Evolutionary conservation across 2,888 invertebrate species (phyloP).

Genomic region (Andrena camellia): DNA sequence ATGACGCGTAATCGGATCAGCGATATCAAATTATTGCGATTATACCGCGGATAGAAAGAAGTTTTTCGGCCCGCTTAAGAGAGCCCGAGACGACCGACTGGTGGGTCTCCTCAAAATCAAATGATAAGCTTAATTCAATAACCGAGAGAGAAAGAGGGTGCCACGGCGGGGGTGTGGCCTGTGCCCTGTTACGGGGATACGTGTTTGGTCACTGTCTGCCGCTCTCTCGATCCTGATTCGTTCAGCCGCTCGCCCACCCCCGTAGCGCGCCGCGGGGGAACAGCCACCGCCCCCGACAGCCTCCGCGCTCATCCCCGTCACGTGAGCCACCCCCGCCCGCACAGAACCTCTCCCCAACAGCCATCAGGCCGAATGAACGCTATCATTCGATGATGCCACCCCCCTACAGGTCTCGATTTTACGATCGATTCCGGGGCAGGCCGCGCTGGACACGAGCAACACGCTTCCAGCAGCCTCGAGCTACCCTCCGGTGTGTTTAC

Average conservation of each 20-base stretch:
- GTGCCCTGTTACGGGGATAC: constrained; percentile 22
- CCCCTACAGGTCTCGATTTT: constrained; percentile 73
- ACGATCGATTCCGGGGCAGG: constrained; percentile 73
- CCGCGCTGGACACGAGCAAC: constrained; percentile 52
- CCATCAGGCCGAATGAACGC: constrained; percentile 78
- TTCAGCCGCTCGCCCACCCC: constrained; percentile 57
- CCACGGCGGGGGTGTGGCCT: constrained; percentile 63
- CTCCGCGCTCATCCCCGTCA: constrained; percentile 27
- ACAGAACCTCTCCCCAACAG: constrained; percentile 64
- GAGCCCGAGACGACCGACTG: constrained; percentile 84
- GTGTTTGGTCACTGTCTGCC: constrained; percentile 30
- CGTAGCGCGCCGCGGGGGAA: constrained; percentile 14
- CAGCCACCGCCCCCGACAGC: constrained; percentile 44
- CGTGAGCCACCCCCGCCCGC: constrained; percentile 53
- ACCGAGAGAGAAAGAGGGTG: constrained; percentile 73
- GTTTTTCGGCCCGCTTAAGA: constrained; percentile 84
- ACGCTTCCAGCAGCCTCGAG: constrained; percentile 36
- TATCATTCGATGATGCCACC: constrained; percentile 78
- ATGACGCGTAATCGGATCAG: constrained; percentile 83
- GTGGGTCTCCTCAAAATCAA: constrained; percentile 85
- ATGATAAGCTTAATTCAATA: constrained; percentile 86
- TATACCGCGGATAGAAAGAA: constrained; percentile 83
- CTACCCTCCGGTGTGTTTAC: constrained; percentile 51
- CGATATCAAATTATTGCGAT: constrained; percentile 85
- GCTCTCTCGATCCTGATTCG: constrained; percentile 48